A percentile compares a stretch with the other conserved stretches of the same genome.
Conservation (phyloP, 1,140 invertebrate genomes). For the Trissolcus basalis region DNA sequence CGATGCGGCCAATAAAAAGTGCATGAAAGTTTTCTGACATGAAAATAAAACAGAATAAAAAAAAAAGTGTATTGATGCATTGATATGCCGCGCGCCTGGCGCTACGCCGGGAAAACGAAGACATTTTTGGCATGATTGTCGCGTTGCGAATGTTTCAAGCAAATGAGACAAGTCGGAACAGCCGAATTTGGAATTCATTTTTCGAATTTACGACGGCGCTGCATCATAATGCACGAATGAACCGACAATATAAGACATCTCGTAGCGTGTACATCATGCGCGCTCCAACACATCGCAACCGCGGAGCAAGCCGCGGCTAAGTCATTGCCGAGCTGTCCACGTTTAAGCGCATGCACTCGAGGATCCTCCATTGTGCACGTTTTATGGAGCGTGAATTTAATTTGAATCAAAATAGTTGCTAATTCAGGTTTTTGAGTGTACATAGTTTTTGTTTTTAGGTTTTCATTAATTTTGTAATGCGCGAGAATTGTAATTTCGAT, state of each 20-base stretch:
- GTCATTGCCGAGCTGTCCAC: slow-evolving; percentile 22
- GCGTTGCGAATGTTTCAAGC: slow-evolving; percentile 3
- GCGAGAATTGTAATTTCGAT: too few relatives aligned
- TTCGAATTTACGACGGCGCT: not conserved
- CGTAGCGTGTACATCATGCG: slow-evolving; percentile 2
- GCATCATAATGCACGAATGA: not conserved
- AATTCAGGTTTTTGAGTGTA: not conserved
- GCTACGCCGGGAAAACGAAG: slow-evolving; percentile 3
- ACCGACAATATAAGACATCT: not conserved
- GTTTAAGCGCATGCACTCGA: slow-evolving; percentile 11
- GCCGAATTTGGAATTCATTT: slow-evolving; percentile 3
- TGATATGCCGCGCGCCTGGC: not conserved
- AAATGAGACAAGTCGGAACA: slow-evolving; percentile 9
- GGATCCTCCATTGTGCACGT: slow-evolving; percentile 34
- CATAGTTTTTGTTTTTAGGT: too few relatives aligned
- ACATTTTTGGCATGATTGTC: slow-evolving; percentile 17
- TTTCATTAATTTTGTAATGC: too few relatives aligned
- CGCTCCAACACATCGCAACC: slow-evolving; percentile 13
- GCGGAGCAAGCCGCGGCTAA: slow-evolving; percentile 13
- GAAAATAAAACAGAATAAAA: slow-evolving; percentile 21
- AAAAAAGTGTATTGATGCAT: slow-evolving; percentile 22
- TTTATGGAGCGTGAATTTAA: slow-evolving; percentile 48
- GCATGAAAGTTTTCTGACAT: slow-evolving; percentile 18
- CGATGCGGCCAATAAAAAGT: slow-evolving; percentile 15
- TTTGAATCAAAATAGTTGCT: slow-evolving; percentile 38